Percentiles rank a stretch among this genome's conserved stretches.
These are phyloP conservation scores for Ichneumon xanthorius DNA, from an alignment of 2,888 invertebrate species.

Conservation along the genomic window DNA sequence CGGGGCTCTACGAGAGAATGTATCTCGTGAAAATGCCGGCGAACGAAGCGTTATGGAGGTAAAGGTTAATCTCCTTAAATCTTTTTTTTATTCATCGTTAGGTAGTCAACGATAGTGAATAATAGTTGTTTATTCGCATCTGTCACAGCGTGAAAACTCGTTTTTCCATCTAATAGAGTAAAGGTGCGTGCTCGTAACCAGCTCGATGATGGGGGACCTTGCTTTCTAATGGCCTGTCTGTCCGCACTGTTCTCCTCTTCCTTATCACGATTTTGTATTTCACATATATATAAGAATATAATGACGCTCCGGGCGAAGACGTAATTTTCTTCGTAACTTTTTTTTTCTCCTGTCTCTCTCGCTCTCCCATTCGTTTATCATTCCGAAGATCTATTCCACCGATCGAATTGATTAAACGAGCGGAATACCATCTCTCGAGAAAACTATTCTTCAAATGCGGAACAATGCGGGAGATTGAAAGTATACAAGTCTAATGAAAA, in stretches of 20 bases:
- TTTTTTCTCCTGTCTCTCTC: conserved; percentile 9
- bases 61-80: not conserved
- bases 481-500: not conserved
- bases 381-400: conserved; percentile 17
- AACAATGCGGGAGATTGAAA: conserved; percentile 48
- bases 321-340: conserved; percentile 44
- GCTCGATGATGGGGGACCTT: conserved; percentile 54
- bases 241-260: conserved; percentile 64
- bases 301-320: conserved; percentile 33
- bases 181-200: conserved; percentile 53
- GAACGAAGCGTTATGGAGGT: not conserved
- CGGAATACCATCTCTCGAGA: conserved; percentile 38
- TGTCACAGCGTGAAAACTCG: conserved; percentile 29
- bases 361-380: conserved; percentile 3
- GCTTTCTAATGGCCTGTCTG: conserved; percentile 66
- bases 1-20: not conserved
- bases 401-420: conserved; percentile 14
- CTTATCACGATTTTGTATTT: conserved; percentile 68
- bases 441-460: conserved; percentile 66
- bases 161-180: conserved; percentile 58
- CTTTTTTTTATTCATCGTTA: conserved; percentile 23
- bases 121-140: conserved; percentile 55
- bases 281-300: conserved; percentile 22
- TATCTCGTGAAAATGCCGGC: not conserved
- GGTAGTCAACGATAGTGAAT: conserved; percentile 60